phyloP scores from a whole-genome alignment of 2,113 vertebrate genomes.

The Phyllostomus hastatus region DNA sequence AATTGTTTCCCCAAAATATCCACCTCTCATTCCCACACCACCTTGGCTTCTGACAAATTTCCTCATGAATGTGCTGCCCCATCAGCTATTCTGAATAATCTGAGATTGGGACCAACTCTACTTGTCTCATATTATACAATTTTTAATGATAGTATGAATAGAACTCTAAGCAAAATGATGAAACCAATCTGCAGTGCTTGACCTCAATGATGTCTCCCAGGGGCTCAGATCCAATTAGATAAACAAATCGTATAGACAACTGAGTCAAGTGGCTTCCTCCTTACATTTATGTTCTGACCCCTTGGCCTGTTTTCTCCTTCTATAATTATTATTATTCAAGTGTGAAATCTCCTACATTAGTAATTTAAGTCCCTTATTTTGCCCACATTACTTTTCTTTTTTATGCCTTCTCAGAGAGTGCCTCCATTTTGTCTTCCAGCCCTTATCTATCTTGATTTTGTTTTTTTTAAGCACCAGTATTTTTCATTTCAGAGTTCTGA shows the following conservation, averaged over 20 bases:
- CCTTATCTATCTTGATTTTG: neutral
- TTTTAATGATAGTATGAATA: neutral
- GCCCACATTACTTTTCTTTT: neutral
- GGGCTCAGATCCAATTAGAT: neutral
- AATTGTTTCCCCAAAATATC: neutral
- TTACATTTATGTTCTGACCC: neutral
- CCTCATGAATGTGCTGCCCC: neutral
- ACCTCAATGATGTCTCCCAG: neutral
- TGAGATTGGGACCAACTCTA: neutral
- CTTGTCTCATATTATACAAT: neutral
- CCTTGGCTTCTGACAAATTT: neutral
- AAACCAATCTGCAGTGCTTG: neutral
- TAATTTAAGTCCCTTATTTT: neutral
- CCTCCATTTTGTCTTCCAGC: neutral
- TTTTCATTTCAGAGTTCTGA: neutral
- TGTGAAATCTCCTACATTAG: neutral
- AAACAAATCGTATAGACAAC: neutral
- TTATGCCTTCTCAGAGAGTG: neutral
- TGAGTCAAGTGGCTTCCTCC: neutral
- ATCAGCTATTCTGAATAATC: neutral
- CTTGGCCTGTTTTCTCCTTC: neutral
- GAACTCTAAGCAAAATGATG: neutral
- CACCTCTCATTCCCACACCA: neutral
- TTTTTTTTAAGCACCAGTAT: neutral
- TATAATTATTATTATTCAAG: neutral